Evolutionary conservation across 2,113 vertebrate genomes (phyloP), one percentile per base, ranked within the genome.

Genomic region (Pipa parva): DNA sequence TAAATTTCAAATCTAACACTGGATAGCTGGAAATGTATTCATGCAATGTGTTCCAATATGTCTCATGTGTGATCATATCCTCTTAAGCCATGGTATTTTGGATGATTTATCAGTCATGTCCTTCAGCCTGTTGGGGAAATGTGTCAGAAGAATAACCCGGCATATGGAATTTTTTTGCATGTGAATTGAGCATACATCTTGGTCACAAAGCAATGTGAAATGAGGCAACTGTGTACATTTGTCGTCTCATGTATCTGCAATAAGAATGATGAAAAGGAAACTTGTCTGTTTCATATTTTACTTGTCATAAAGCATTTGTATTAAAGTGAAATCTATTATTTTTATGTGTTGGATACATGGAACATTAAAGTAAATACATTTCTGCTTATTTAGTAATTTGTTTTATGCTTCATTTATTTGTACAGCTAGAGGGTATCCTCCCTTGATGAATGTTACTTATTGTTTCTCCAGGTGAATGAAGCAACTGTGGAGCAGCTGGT

Each of bases 401-500:
- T 49, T 49, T 49, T 20, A 24, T 22, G 3, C 7, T 48, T 4
- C 6, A 10, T 39, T 42, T 42, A 42, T 42, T 42, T 42, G 5
- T 2, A 15, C 39, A 15, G 39, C 39, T n/a, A 4, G 15, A n/a
- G 39, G 15, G 39, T n/a, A 42, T 13, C 13, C 7, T 42, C 13
- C 17, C 6, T 42, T 42, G 13, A 15, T n/a, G 1, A n/a, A 42
- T n/a, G 15, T 5, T 24, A 22, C 20, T 12, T 20, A 12, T 82
- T 74, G 24, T 15, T 1, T 4, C 72, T 86, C 8, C 84, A 98
- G 97, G 96, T 98, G 80, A 98, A 90, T 5, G 97, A 99, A 80
- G 91, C 91, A 76, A 98, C 97, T 0, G 96, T 98, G 77, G 97
- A 99, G 63, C 91, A 94, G 75, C 89, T 99, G 68, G 96, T 98